Evolutionary conservation across 2,797 vertebrate genomes (phyloP), one percentile per base, ranked within the genome.

Genomic region (Tarsius wallacei): DNA sequence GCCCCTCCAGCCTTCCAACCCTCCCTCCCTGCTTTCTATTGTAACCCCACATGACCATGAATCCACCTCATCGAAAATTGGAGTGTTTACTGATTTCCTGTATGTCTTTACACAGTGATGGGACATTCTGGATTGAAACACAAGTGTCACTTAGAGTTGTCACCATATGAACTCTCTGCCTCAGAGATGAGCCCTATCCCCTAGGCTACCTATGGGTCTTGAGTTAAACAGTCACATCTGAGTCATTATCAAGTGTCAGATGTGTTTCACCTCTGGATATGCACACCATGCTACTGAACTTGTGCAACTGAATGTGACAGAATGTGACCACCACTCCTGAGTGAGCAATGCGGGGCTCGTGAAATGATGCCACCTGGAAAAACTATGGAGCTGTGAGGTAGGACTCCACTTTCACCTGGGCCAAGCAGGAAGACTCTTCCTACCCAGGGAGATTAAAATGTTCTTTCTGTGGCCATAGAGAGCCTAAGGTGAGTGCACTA

Each of bases 301-400:
- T 14, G 36, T 71, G 21, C 33, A 21, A 33, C 11, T 36, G 68
- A 33, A 36, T 47, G 70, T 42, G 70, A 47, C 12, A 7, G 70
- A 42, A 47, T 7, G 70, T 26, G 84, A 31, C 24, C 33, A 5
- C 8, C 0, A 1, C 33, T 10, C 14, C 47, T 1, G 28, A 55
- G 33, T 47, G 26, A 11, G 16, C 22, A 28, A 14, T 13, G 28
- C 47, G 26, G 73, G 31, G 16, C 64, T 19, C 3, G 7, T 31
- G 49, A n/a, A 17, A 4, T 0, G 11, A 55, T 1, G 1, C 53
- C 86, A 76, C 21, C 47, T 13, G 28, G 49, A 15, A 26, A 28
- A 8, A 14, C 36, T 15, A 1, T 4, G 4, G 17, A 8, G 7
- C 7, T n/a, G 36, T 3, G 6, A 9, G 6, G 16, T 24, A 26